A percentile compares a stretch with the other conserved stretches of the same genome.
phyloP scores from a whole-genome alignment of 2,888 invertebrate species.

The Imbricaverruca yamaguchii region DNA sequence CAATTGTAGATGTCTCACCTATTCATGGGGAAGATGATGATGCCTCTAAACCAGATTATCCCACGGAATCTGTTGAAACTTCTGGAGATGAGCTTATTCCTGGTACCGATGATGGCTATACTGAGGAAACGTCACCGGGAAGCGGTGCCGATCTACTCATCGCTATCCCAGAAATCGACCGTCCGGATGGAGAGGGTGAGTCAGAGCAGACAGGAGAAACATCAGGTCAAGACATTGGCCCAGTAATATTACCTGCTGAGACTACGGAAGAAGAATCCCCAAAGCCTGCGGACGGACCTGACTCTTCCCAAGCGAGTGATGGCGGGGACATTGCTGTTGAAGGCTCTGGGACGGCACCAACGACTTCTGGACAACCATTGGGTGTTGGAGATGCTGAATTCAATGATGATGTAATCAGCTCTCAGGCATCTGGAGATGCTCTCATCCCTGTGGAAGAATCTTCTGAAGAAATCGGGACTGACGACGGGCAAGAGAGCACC shows the following conservation, averaged over 20 bases:
- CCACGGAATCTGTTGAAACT: background rate
- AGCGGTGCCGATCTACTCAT: background rate
- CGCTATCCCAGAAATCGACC: background rate
- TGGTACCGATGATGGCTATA: background rate
- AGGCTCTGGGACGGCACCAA: background rate
- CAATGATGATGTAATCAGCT: too few relatives aligned
- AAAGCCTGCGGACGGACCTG: background rate
- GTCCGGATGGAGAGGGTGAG: background rate
- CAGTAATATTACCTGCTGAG: background rate
- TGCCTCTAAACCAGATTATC: too few relatives aligned
- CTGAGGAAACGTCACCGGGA: background rate
- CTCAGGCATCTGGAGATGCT: too few relatives aligned
- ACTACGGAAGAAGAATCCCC: slow-evolving; percentile 4
- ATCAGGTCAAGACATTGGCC: too few relatives aligned
- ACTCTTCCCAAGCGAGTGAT: background rate
- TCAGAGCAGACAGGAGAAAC: background rate
- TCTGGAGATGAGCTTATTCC: background rate
- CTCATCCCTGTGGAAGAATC: too few relatives aligned
- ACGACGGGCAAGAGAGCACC: too few relatives aligned
- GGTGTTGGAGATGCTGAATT: too few relatives aligned
- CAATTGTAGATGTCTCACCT: too few relatives aligned
- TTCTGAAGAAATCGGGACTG: too few relatives aligned
- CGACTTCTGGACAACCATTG: too few relatives aligned
- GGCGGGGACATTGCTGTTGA: background rate
- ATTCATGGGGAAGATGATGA: too few relatives aligned